Percentiles rank a stretch among this genome's conserved stretches.
Conservation (phyloP, 2,113 vertebrate genomes). For the Seriola aureovittata region DNA sequence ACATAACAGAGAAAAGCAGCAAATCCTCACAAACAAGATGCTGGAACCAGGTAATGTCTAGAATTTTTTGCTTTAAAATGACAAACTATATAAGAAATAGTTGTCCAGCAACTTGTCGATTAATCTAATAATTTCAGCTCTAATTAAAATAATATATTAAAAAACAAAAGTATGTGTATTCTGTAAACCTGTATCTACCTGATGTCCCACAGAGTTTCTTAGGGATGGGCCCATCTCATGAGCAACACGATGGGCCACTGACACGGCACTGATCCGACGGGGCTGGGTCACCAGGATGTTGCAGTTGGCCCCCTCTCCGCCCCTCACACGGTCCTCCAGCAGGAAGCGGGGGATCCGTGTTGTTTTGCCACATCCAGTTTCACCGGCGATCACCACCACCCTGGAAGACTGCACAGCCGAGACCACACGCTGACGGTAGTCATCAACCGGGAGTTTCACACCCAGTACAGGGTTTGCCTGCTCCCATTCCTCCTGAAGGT, state of each 20-base stretch:
- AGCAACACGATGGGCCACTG: constrained; percentile 92
- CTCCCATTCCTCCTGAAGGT: constrained; percentile 90
- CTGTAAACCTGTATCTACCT: constrained; percentile 71
- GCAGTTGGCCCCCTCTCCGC: constrained; percentile 88
- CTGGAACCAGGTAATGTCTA: background rate
- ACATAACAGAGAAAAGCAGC: background rate
- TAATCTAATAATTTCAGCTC: background rate
- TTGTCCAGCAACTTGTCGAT: background rate
- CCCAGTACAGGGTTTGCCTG: constrained; percentile 73
- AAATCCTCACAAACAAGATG: background rate
- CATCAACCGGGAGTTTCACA: constrained; percentile 89
- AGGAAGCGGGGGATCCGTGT: constrained; percentile 95
- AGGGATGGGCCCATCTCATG: constrained; percentile 93
- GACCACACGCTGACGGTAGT: constrained; percentile 89
- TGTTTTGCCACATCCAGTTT: constrained; percentile 97
- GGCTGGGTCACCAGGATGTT: constrained; percentile 97
- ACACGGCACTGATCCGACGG: constrained; percentile 95
- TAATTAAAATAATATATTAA: background rate
- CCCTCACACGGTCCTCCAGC: constrained; percentile 89
- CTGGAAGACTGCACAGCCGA: constrained; percentile 87
- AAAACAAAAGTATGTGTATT: background rate
- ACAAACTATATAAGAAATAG: background rate
- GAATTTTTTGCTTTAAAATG: background rate
- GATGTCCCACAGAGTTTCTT: constrained; percentile 91
- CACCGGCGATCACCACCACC: constrained; percentile 93